Evolutionary conservation across 2,888 invertebrate species (phyloP), one percentile per base, ranked within the genome.

Genomic region (Rhamphomyia laevipes): DNA sequence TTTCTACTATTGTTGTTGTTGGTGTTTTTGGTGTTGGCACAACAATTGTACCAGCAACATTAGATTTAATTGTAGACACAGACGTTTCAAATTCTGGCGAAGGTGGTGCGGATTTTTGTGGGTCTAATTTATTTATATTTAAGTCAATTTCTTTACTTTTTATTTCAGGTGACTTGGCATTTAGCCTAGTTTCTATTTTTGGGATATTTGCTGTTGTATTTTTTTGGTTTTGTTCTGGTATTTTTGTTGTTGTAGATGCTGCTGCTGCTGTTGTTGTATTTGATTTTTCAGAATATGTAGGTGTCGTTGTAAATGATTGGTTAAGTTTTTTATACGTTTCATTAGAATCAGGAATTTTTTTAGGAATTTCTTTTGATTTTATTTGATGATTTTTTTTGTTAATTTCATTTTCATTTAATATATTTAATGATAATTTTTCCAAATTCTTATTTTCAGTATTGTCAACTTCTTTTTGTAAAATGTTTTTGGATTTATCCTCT

Each of bases 161-260:
- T 52, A 49, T 54, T 54, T 63, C 68, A 64, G 66, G 64, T 69
- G 64, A 66, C 69, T 66, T 72, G 70, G 62, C 64, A 56, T 46
- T 50, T 52, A 60, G 67, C 68, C 69, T 67, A 61, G 53, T 54
- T 60, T 62, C 63, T 68, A 67, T 67, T 68, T 68, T 67, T 60
- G 63, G 57, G 58, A 58, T 59, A 57, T 57, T 54, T 53, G 53
- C 56, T 57, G 57, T 57, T 55, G 23, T 52, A 51, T n/a, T 21
- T 49, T n/a, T n/a, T n/a, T n/a, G n/a, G 18, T 47, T 40, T 51
- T 53, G 21, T 51, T 51, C n/a, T n/a, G n/a, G n/a, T n/a, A 27
- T 45, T 41, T 46, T 55, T 54, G 42, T 51, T 53, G n/a, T n/a
- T n/a, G n/a, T n/a, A n/a, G n/a, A n/a, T n/a, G n/a, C n/a, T n/a